These are phyloP conservation scores for Brachyhypopomus gauderio DNA, from an alignment of 2,113 vertebrate species.

Conservation along the genomic window DNA sequence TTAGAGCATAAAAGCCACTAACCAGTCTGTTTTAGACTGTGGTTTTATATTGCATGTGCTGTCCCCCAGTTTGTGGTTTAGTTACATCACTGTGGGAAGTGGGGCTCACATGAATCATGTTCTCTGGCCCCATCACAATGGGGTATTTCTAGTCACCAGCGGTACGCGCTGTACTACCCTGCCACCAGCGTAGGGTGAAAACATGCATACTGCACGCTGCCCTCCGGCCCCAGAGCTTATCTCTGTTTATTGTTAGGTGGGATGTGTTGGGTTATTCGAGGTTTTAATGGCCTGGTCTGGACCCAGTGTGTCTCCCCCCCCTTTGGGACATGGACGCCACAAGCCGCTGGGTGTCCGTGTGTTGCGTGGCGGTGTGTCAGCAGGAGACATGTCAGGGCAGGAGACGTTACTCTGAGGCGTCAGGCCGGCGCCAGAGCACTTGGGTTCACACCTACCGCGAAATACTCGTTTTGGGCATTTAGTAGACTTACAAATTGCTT, in stretches of 20 bases:
- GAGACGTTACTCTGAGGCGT: neutral
- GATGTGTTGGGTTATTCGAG: constrained; percentile 44
- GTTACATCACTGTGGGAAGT: neutral
- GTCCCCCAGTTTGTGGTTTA: neutral
- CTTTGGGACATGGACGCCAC: constrained; percentile 3
- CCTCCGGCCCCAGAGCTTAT: constrained; percentile 34
- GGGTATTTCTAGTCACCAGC: neutral
- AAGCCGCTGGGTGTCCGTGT: neutral
- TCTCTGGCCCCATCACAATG: constrained; percentile 42
- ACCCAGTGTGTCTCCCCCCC: constrained; percentile 43
- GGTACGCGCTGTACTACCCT: neutral
- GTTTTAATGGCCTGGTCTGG: constrained; percentile 48
- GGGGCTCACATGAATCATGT: neutral
- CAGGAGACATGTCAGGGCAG: neutral
- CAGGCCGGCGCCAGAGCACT: neutral
- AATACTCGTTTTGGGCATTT: too few species aligned
- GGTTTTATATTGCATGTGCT: neutral
- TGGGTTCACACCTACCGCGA: constrained; percentile 23
- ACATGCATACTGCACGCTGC: constrained; percentile 27
- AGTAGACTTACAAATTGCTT: too few species aligned
- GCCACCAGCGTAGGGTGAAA: constrained; percentile 25
- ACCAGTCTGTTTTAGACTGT: neutral
- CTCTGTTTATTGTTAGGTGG: constrained; percentile 51
- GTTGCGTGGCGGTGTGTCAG: neutral
- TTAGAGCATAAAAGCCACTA: neutral